A percentile compares a stretch with the other conserved stretches of the same genome.
Evolutionary conservation across 2,797 vertebrate species (phyloP).

Genomic region (Tachyglossus aculeatus): DNA sequence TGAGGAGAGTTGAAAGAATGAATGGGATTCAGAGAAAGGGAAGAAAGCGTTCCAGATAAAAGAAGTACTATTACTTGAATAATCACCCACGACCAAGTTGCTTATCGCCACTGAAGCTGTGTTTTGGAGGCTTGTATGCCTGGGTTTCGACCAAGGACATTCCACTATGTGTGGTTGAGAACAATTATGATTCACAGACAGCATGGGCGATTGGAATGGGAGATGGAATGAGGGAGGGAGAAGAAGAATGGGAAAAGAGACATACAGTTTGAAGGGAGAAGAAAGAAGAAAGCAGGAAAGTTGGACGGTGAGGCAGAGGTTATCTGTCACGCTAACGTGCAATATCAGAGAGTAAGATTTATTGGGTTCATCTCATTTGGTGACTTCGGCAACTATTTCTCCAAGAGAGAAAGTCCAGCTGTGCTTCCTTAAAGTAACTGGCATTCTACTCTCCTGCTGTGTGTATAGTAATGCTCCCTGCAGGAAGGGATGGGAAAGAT

Average conservation of each 20-base stretch:
- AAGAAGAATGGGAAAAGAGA: background rate
- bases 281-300: background rate
- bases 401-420: constrained; percentile 10
- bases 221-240: background rate
- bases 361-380: constrained; percentile 16
- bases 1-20: background rate
- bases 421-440: constrained; percentile 33
- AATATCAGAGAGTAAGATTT: background rate
- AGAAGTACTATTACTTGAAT: too few species aligned
- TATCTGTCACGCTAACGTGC: background rate
- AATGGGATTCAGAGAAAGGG: background rate
- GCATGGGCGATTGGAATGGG: fast-evolving
- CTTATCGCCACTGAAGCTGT: too few species aligned
- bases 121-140: too few species aligned
- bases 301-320: background rate
- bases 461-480: constrained; percentile 54
- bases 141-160: too few species aligned
- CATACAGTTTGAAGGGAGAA: background rate
- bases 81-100: too few species aligned
- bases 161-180: too few species aligned
- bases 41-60: background rate
- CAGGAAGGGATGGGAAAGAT: constrained; percentile 50
- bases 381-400: constrained; percentile 35
- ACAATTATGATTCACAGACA: background rate
- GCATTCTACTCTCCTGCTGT: constrained; percentile 54